phyloP scores from a whole-genome alignment of 2,888 invertebrate genomes.

The Antheraea yamamai region DNA sequence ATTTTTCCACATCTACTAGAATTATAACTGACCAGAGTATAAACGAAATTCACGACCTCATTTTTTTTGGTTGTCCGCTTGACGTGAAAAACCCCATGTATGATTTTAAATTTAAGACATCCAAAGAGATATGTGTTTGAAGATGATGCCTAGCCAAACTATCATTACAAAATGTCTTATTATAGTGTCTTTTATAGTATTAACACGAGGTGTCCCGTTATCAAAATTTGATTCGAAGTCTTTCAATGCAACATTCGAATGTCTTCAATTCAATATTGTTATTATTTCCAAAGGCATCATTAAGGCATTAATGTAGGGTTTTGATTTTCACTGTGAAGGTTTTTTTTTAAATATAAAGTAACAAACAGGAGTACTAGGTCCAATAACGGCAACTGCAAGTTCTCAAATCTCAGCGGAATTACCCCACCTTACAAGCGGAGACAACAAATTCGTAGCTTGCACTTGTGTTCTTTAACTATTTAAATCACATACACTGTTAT shows the following conservation, averaged over 20 bases:
- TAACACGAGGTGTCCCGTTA: not conserved
- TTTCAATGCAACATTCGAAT: not conserved
- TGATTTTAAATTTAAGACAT: too few relatives aligned
- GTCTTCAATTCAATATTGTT: not conserved
- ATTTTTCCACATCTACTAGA: too few relatives aligned
- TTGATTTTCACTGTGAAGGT: not conserved
- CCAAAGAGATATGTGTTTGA: not conserved
- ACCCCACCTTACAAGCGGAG: constrained; percentile 13
- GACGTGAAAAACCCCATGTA: too few relatives aligned
- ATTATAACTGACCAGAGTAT: too few relatives aligned
- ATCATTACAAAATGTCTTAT: not conserved
- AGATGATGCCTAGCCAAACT: not conserved
- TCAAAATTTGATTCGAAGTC: not conserved
- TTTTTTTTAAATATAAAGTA: not conserved
- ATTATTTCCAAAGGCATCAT: not conserved
- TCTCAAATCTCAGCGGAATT: constrained; percentile 16
- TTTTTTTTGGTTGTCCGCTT: too few relatives aligned
- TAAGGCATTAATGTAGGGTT: not conserved
- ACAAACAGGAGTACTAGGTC: not conserved
- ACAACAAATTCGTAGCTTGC: constrained; percentile 18
- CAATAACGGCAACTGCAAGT: constrained; percentile 2
- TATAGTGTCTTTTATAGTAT: not conserved
- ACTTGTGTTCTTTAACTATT: constrained; percentile 21
- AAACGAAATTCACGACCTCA: too few relatives aligned
- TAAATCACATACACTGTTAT: constrained; percentile 8